Evolutionary conservation across 2,797 vertebrate species (phyloP).

Genomic region (Siniperca scherzeri): DNA sequence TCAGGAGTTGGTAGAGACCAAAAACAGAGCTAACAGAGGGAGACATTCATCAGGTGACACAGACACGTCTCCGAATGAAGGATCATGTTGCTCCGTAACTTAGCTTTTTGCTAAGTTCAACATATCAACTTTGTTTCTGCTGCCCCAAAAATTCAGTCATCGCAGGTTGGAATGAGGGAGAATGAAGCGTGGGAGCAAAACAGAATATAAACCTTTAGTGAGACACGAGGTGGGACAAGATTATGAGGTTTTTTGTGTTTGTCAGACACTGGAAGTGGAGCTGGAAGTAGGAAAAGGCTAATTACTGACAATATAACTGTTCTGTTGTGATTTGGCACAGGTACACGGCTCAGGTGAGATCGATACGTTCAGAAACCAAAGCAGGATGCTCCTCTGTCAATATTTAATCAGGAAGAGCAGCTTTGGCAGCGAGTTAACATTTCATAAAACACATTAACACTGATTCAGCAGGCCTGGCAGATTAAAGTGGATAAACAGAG

Average conservation of each 20-base stretch:
- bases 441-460: slow-evolving; percentile 79
- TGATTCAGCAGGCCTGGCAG: slow-evolving; percentile 59
- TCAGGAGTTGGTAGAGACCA: no score
- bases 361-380: slow-evolving; percentile 45
- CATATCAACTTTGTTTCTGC: no score
- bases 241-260: neutral
- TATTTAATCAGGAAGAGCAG: slow-evolving; percentile 77
- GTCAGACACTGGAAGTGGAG: neutral
- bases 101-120: no score
- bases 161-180: neutral
- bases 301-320: neutral
- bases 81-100: no score
- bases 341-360: slow-evolving; percentile 48
- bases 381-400: slow-evolving; percentile 62
- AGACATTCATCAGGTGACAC: no score
- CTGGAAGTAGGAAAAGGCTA: neutral
- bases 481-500: slow-evolving; percentile 68
- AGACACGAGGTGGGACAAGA: neutral
- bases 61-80: no score
- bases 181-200: neutral
- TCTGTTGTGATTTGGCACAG: neutral
- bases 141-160: no score
- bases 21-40: no score
- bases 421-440: slow-evolving; percentile 65
- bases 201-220: neutral